phyloP scores from a whole-genome alignment of 2,888 invertebrate genomes.

The Papilio gigon region DNA sequence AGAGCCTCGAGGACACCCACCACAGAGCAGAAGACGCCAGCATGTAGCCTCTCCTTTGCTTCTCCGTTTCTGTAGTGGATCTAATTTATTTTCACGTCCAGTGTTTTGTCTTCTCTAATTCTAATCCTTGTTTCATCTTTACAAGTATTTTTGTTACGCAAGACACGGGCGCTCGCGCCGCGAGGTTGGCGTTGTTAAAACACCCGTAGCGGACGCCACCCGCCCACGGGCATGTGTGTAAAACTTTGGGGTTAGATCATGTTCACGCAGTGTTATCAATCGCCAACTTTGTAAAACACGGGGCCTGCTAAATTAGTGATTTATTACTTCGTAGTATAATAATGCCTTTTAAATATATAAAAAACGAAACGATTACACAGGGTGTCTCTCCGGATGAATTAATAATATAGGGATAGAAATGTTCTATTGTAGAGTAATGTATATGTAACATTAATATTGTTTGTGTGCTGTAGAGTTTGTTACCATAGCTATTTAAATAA shows the following conservation, averaged over 20 bases:
- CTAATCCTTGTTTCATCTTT: background rate
- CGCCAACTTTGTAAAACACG: background rate
- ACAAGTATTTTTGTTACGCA: background rate
- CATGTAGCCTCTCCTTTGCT: slow-evolving; percentile 2
- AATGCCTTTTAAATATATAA: background rate
- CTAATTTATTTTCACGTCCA: background rate
- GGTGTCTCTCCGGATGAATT: background rate
- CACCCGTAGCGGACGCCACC: too few species aligned
- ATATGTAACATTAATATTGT: background rate
- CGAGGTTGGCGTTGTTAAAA: slow-evolving; percentile 3
- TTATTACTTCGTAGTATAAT: background rate
- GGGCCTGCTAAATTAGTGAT: background rate
- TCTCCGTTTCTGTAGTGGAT: background rate
- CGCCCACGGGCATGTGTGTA: background rate
- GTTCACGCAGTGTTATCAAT: background rate
- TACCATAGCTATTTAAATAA: slow-evolving; percentile 8
- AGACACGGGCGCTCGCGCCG: too few species aligned
- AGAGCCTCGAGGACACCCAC: background rate
- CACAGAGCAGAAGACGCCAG: slow-evolving; percentile 6
- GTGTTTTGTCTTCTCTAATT: background rate
- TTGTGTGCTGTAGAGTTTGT: background rate
- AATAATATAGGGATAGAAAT: background rate
- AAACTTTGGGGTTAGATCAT: background rate
- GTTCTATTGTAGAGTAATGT: background rate
- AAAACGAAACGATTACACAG: background rate